Percentiles rank a stretch among this genome's conserved stretches.
phyloP scores from a whole-genome alignment of 2,797 vertebrate genomes.

The Mormyrops attenuatus region DNA sequence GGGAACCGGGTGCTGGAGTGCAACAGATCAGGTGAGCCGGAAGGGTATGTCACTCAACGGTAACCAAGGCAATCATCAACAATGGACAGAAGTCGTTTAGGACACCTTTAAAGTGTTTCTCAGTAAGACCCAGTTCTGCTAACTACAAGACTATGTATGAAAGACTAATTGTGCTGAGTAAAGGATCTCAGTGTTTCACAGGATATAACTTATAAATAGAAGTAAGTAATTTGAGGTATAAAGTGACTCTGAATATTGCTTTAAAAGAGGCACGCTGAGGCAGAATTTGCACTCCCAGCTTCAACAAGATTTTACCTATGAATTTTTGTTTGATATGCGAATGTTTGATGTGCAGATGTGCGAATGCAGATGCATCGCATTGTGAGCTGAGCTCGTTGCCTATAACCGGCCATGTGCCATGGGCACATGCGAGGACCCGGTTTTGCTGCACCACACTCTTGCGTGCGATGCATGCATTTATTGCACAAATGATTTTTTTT shows the following conservation, averaged over 20 bases:
- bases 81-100: background rate
- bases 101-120: background rate
- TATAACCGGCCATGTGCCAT: background rate
- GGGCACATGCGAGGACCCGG: background rate
- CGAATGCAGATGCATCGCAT: background rate
- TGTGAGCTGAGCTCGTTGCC: background rate
- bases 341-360: background rate
- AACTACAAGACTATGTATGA: background rate
- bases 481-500: constrained; percentile 5
- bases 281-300: background rate
- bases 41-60: background rate
- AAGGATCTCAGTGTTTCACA: background rate
- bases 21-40: constrained; percentile 84
- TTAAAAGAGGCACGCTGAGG: background rate
- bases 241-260: background rate
- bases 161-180: constrained; percentile 1
- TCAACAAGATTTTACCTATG: background rate
- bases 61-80: background rate
- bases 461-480: background rate
- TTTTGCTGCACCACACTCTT: background rate
- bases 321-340: background rate
- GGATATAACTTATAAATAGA: constrained; percentile 4
- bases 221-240: background rate
- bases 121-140: constrained; percentile 1
- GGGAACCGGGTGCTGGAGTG: constrained; percentile 77